Base-by-base conservation (phyloP, 2,888 invertebrate species). In the Drosophila fulvimacula region DNA sequence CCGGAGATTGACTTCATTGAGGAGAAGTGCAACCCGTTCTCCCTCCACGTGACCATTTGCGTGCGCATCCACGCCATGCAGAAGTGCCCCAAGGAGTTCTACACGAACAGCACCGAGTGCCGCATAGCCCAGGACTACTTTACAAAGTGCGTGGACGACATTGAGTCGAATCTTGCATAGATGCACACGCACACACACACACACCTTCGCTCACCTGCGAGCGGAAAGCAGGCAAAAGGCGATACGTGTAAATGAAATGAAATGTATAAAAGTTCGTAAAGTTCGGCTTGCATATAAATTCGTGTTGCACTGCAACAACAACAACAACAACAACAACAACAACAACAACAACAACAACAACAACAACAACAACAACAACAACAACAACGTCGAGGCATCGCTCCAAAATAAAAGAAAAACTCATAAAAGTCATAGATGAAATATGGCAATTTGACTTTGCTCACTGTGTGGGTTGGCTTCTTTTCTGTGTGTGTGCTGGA, bases 391-490 rank as follows among this genome's bases (percentile, higher is more conserved):
- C n/a, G 56, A 57, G 49, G 60, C 49, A 57, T 13, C 56, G 41
- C 56, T 65, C 32, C 38, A 39, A 66, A 60, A 60, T 60, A 75
- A 69, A 81, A 63, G 69, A 69, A 74, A 78, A 73, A 77, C 73
- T 77, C 81, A 78, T 81, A 85, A 82, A 85, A 86, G 82, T 88
- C 89, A 76, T 80, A 74, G 75, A 79, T 88, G 88, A 88, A 83
- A 85, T 87, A 81, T 87, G 82, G 76, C 88, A 76, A 76, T 87
- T 82, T 76, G 86, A 72, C 86, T 86, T 77, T 62, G 55, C 44
- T 46, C 38, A 19, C 49, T 42, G 38, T 48, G 55, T 53, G 32
- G 34, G 59, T 51, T 57, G 52, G 57, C 56, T 51, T 61, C 21
- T 21, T 11, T 27, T 17, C 17, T 55, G 64, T 62, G 66, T 56